phyloP scores from a whole-genome alignment of 2,888 invertebrate genomes.

The Emmelina monodactyla region DNA sequence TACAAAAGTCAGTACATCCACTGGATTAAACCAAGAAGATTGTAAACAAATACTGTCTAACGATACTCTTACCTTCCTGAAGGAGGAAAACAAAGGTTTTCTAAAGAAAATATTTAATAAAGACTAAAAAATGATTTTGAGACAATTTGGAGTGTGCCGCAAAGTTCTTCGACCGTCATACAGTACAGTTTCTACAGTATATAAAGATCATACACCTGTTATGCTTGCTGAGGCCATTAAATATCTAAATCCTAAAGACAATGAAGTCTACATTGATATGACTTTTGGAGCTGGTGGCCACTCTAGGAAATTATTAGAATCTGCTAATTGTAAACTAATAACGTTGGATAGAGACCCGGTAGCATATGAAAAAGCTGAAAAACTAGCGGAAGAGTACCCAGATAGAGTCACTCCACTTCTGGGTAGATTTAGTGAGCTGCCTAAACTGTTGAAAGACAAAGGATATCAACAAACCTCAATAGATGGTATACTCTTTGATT shows the following conservation, averaged over 20 bases:
- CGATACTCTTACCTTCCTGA: slow-evolving; percentile 72
- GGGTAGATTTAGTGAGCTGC: slow-evolving; percentile 89
- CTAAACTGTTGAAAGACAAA: slow-evolving; percentile 66
- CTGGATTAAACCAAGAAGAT: slow-evolving; percentile 77
- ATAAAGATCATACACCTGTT: slow-evolving; percentile 74
- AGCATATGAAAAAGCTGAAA: slow-evolving; percentile 73
- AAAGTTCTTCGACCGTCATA: slow-evolving; percentile 13
- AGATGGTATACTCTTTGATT: slow-evolving; percentile 91
- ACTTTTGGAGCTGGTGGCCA: slow-evolving; percentile 97
- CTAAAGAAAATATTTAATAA: slow-evolving; percentile 52
- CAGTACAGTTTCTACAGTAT: slow-evolving; percentile 27
- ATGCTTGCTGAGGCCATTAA: slow-evolving; percentile 75
- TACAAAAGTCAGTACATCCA: slow-evolving; percentile 68
- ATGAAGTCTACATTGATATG: slow-evolving; percentile 85
- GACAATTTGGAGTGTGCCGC: slow-evolving; percentile 7
- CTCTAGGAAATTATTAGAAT: slow-evolving; percentile 74
- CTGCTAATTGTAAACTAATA: slow-evolving; percentile 72
- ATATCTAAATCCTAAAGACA: slow-evolving; percentile 69
- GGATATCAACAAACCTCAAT: slow-evolving; percentile 71
- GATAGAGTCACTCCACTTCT: slow-evolving; percentile 79
- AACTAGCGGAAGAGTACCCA: slow-evolving; percentile 72
- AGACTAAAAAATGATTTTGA: slow-evolving; percentile 35
- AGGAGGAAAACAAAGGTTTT: slow-evolving; percentile 70
- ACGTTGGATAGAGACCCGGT: slow-evolving; percentile 89
- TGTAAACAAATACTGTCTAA: slow-evolving; percentile 76